Base-by-base conservation (phyloP, 2,888 invertebrate species). In the Plemyria rubiginata region DNA sequence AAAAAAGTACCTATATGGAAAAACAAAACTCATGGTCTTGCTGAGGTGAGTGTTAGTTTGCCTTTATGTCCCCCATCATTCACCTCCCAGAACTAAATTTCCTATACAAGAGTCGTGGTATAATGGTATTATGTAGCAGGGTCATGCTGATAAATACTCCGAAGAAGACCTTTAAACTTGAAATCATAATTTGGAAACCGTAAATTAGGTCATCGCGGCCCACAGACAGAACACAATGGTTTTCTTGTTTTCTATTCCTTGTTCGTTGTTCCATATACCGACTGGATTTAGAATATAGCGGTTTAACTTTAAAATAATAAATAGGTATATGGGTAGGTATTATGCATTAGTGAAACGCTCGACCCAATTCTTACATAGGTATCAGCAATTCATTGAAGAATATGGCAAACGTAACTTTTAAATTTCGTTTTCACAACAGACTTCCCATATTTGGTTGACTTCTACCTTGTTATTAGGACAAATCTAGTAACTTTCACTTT, bases 351-450 rank as follows among this genome's bases (percentile, higher is more conserved):
- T 8, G 7, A 32, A 32, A 5, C 8, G 8, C 32, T 32, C 32
- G 6, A 32, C 32, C 8, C 32, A 5, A 32, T 32, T 6, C 7
- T 32, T 32, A 8, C 32, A 32, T 32, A 22, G 22, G 22, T 22
- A 22, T 22, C 1, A 2, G 4, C n/a, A 2, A 41, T 41, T n/a
- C 13, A n/a, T 41, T 32, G 13, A n/a, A 41, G n/a, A 41, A 41
- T 41, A 41, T n/a, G 40, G 40, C n/a, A 41, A 41, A 32, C 32
- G 32, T 8, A 32, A 32, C 32, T 32, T 32, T 32, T 11, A 38
- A 32, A 62, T 66, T 64, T 54, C 57, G 43, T 62, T 63, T 68
- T 53, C 54, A 51, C 51, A 62, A 63, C 56, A 28, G 46, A 54
- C 36, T 16, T 43, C 40, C 57, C 53, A 36, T 60, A 48, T 56